Base-by-base conservation (phyloP, 2,113 vertebrate genomes). In the Oreochromis spilurus region DNA sequence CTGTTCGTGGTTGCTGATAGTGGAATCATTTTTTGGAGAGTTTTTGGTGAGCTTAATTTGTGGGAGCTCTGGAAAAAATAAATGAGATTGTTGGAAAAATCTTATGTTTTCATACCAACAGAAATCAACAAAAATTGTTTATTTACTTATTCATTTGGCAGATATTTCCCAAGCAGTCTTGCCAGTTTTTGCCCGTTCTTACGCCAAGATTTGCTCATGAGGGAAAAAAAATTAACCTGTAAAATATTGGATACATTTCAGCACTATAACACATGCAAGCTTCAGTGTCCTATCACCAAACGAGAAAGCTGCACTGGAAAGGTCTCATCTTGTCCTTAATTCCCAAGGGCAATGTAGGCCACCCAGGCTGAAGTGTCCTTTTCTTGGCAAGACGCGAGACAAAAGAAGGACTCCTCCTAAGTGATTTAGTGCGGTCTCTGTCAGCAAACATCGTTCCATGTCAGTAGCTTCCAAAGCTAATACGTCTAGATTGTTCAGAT, bases 401-500 rank as follows among this genome's bases (percentile, higher is more conserved):
- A 93, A 91, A 91, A 91, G 82, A 60, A 53, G 24, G 55, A 26
- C 79, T 92, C 79, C 84, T 88, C 82, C 88, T 65, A 91, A 93
- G 94, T 94, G 96, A 96, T 96, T 96, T 92, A 95, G 89, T 82
- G 86, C 75, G 77, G 89, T 93, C 54, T 84, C 82, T 96, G 95
- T 96, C 95, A 92, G 93, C 91, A 91, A 91, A 93, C 91, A 95
- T 95, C 90, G 92, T 96, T 96, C 96, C 96, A 93, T 94, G 95
- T 96, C 96, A 95, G 93, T 93, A 87, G 92, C 85, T 89, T 91
- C 89, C 93, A 94, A 95, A 96, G 91, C 94, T 95, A 96, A 95
- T 91, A 93, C 77, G 89, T 86, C 89, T 94, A 79, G 62, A 92
- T 95, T 94, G 94, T 93, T 93, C 85, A 88, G 88, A 95, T 84